Evolutionary conservation across 1,140 invertebrate genomes (phyloP).

Genomic region (Rhopalosiphum padi): DNA sequence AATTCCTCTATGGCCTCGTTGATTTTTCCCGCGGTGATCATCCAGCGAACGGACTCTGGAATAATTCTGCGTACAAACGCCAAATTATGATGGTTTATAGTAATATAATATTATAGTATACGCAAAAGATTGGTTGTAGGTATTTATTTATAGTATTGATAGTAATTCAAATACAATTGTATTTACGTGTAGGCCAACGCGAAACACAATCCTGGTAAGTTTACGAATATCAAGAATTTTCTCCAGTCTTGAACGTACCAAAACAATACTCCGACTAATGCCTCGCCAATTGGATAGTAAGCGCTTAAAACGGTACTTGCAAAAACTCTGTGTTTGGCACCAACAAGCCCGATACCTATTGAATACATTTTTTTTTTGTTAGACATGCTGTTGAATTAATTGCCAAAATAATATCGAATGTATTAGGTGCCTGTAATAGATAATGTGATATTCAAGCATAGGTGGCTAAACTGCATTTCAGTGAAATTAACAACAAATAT

Average conservation of each 20-base stretch:
- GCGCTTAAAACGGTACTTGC: conserved; percentile 75
- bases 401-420: background rate
- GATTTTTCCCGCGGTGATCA: conserved; percentile 67
- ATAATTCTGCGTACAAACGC: conserved; percentile 66
- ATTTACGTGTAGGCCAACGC: conserved; percentile 54
- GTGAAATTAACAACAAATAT: background rate
- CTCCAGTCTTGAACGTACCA: conserved; percentile 77
- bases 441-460: background rate
- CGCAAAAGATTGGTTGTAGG: background rate
- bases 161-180: background rate
- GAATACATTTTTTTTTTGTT: background rate
- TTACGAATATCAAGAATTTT: conserved; percentile 71
- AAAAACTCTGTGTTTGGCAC: conserved; percentile 75
- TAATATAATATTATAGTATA: background rate
- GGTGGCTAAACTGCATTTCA: background rate
- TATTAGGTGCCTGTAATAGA: background rate
- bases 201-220: conserved; percentile 71
- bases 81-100: background rate
- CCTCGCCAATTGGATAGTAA: conserved; percentile 76
- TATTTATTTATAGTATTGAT: background rate
- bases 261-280: conserved; percentile 71
- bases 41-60: conserved; percentile 72
- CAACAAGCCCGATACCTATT: conserved; percentile 80
- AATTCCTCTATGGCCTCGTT: conserved; percentile 68
- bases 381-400: background rate